Percentiles rank a stretch among this genome's conserved stretches.
Evolutionary conservation across 2,888 invertebrate species (phyloP).

Genomic region (Ganaspis brasiliensis): DNA sequence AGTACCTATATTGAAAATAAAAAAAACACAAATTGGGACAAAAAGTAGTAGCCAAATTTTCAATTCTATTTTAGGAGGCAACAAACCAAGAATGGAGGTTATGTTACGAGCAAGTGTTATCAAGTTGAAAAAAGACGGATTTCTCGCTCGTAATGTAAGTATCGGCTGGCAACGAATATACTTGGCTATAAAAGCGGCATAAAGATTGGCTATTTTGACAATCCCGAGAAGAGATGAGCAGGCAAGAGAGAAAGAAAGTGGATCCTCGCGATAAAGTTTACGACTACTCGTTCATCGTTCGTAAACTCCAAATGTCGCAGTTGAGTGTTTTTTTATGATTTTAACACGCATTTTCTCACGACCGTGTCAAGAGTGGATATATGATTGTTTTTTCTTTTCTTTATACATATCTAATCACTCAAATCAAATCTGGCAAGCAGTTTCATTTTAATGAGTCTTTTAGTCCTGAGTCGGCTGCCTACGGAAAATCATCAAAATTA

Average conservation of each 20-base stretch:
- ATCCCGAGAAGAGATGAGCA: slow-evolving; percentile 62
- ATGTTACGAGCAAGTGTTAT: slow-evolving; percentile 31
- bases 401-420: slow-evolving; percentile 14
- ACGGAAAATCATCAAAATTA: neutral
- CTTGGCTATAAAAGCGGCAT: slow-evolving; percentile 69
- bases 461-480: neutral
- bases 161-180: slow-evolving; percentile 63
- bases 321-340: slow-evolving; percentile 57
- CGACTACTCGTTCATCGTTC: slow-evolving; percentile 70
- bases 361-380: slow-evolving; percentile 36
- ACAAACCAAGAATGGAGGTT: neutral
- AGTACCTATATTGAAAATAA: no score
- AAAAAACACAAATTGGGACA: no score
- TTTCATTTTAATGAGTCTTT: slow-evolving; percentile 11
- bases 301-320: slow-evolving; percentile 59
- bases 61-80: neutral
- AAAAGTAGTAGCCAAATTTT: no score
- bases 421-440: slow-evolving; percentile 12
- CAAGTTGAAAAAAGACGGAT: slow-evolving; percentile 63
- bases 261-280: slow-evolving; percentile 75
- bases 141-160: slow-evolving; percentile 71
- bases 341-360: slow-evolving; percentile 42
- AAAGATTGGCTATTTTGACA: slow-evolving; percentile 80
- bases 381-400: slow-evolving; percentile 19
- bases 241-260: slow-evolving; percentile 46